Conservation (phyloP, 35 echinoderm and acorn worm species). For the Anneissia japonica region DNA sequence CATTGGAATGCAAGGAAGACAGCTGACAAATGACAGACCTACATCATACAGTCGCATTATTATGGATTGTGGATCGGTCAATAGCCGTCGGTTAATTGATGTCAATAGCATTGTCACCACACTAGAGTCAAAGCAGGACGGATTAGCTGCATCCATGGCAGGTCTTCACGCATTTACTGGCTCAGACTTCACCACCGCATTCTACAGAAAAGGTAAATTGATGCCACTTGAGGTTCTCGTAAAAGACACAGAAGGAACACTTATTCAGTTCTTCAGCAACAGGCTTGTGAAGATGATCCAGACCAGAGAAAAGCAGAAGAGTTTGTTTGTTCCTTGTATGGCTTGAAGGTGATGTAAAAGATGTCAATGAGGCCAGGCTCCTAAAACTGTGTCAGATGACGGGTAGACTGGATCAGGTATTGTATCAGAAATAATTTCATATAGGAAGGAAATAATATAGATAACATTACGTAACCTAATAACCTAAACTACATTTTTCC, state of each 20-base stretch:
- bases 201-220: conserved; percentile 41
- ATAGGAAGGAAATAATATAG: too few relatives aligned
- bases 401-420: conserved; percentile 49
- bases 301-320: conserved; percentile 27
- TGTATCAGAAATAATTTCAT: too few relatives aligned
- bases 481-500: too few relatives aligned
- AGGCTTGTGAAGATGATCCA: conserved; percentile 20
- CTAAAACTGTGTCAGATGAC: conserved; percentile 36
- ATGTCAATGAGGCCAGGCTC: conserved; percentile 48
- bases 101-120: conserved; percentile 22
- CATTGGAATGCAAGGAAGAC: conserved; percentile 17
- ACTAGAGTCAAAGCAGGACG: conserved; percentile 14
- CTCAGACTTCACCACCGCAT: conserved; percentile 45
- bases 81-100: conserved; percentile 44
- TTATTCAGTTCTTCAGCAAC: conserved; percentile 16
- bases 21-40: not conserved
- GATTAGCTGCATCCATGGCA: conserved; percentile 28
- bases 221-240: conserved; percentile 33
- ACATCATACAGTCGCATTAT: not conserved
- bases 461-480: too few relatives aligned
- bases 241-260: conserved; percentile 44
- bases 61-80: conserved; percentile 41
- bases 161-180: conserved; percentile 41
- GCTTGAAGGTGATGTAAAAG: conserved; percentile 30
- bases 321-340: conserved; percentile 56